Conservation (phyloP, 2,888 invertebrate genomes). For the Spisula solida region DNA sequence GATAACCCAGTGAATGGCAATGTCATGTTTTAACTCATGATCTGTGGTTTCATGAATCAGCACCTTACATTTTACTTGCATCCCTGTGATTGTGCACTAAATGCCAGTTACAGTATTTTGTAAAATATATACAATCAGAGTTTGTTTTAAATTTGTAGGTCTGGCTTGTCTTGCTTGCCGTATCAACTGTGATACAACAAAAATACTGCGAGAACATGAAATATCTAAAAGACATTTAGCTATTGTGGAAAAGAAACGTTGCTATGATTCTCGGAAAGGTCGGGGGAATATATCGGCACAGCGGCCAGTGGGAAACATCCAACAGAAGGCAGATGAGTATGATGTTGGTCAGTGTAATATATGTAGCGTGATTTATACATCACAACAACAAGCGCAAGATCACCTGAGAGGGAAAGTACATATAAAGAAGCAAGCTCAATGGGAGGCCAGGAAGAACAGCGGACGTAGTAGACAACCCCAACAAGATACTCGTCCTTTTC, state of each 20-base stretch:
- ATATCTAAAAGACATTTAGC: constrained; percentile 72
- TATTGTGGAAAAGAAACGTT: constrained; percentile 54
- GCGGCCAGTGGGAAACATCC: neutral
- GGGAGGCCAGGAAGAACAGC: neutral
- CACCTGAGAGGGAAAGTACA: constrained; percentile 76
- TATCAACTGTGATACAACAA: constrained; percentile 62
- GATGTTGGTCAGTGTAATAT: constrained; percentile 67
- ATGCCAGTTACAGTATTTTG: too few relatives aligned
- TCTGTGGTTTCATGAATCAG: too few relatives aligned
- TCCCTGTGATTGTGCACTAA: too few relatives aligned
- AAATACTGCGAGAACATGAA: constrained; percentile 61
- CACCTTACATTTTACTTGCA: too few relatives aligned
- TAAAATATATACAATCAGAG: neutral
- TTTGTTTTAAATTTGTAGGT: constrained; percentile 35
- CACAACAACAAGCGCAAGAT: constrained; percentile 66
- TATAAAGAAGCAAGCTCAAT: constrained; percentile 47
- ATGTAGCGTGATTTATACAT: constrained; percentile 73
- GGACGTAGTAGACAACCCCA: neutral
- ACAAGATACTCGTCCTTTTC: neutral
- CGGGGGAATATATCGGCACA: neutral
- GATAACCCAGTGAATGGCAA: too few relatives aligned
- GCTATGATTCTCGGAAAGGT: neutral
- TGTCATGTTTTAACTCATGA: too few relatives aligned
- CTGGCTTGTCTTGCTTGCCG: constrained; percentile 68
- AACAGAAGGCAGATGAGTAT: neutral